These are phyloP conservation scores for Stigmatopora nigra DNA, from an alignment of 2,113 vertebrate species.

Conservation along the genomic window DNA sequence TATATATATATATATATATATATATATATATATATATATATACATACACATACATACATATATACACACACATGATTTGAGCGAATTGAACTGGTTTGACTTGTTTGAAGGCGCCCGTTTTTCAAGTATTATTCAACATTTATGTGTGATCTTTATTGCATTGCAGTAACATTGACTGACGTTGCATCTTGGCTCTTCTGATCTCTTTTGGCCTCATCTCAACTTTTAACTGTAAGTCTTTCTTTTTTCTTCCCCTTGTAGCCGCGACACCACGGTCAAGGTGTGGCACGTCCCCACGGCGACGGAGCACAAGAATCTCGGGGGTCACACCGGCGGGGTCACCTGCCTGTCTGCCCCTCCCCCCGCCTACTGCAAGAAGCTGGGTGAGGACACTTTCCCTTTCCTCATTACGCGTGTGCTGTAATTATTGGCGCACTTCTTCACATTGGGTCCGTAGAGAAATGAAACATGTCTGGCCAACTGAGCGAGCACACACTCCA, in stretches of 20 bases:
- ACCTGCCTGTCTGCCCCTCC: constrained; percentile 69
- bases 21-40: too few relatives aligned
- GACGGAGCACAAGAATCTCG: constrained; percentile 73
- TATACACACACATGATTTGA: too few relatives aligned
- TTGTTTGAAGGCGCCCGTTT: not conserved
- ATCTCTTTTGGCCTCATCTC: not conserved
- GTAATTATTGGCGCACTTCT: constrained; percentile 60
- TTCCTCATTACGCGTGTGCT: constrained; percentile 29
- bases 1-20: too few relatives aligned
- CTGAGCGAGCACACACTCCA: constrained; percentile 28
- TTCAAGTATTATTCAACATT: not conserved
- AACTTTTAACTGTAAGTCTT: not conserved
- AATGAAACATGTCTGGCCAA: constrained; percentile 41
- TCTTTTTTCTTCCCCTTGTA: constrained; percentile 8
- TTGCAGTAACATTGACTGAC: not conserved
- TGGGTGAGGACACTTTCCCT: constrained; percentile 52
- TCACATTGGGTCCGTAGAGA: constrained; percentile 48
- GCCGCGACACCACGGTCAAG: constrained; percentile 75
- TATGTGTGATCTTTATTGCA: not conserved
- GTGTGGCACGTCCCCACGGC: constrained; percentile 78
- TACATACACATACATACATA: too few relatives aligned
- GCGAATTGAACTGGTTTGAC: not conserved
- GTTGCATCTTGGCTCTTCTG: not conserved
- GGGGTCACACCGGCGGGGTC: constrained; percentile 73
- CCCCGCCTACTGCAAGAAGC: constrained; percentile 66